A percentile compares a stretch with the other conserved stretches of the same genome.
Evolutionary conservation across 2,797 vertebrate genomes (phyloP).

Genomic region (Dryobates pubescens): DNA sequence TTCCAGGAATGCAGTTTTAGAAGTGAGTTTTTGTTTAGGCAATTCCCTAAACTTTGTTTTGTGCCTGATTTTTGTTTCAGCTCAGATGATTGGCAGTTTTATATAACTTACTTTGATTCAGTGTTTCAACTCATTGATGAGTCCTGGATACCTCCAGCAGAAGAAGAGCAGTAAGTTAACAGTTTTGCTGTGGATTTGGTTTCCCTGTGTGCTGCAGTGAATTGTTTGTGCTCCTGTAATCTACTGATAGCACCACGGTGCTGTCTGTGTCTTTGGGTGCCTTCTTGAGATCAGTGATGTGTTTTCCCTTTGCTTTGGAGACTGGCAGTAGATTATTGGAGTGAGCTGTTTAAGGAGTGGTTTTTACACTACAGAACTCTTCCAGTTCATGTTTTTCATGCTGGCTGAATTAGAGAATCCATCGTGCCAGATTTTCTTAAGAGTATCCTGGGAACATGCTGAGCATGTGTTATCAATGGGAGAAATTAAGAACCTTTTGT

Average conservation of each 20-base stretch:
- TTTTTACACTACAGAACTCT: neutral
- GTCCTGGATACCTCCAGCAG: constrained; percentile 88
- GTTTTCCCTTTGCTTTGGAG: neutral
- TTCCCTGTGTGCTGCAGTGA: neutral
- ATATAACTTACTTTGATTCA: constrained; percentile 93
- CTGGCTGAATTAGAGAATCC: neutral
- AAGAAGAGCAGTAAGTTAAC: constrained; percentile 90
- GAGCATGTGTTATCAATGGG: neutral
- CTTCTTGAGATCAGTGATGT: neutral
- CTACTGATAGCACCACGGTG: neutral
- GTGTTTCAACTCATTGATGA: constrained; percentile 92
- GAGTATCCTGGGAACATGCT: neutral
- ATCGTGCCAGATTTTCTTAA: neutral
- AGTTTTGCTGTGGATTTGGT: neutral
- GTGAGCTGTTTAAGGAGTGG: neutral
- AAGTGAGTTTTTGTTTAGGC: neutral
- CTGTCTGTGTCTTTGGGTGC: neutral
- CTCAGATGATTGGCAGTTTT: constrained; percentile 99
- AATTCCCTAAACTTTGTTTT: constrained; percentile 25
- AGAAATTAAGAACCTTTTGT: neutral
- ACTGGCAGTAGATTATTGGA: neutral
- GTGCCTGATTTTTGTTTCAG: constrained; percentile 78
- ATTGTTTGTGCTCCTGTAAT: neutral
- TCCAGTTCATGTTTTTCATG: neutral
- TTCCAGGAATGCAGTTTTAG: neutral